A percentile compares a stretch with the other conserved stretches of the same genome.
Conservation (phyloP, 2,797 vertebrate genomes). For the Chrysolophus pictus region DNA sequence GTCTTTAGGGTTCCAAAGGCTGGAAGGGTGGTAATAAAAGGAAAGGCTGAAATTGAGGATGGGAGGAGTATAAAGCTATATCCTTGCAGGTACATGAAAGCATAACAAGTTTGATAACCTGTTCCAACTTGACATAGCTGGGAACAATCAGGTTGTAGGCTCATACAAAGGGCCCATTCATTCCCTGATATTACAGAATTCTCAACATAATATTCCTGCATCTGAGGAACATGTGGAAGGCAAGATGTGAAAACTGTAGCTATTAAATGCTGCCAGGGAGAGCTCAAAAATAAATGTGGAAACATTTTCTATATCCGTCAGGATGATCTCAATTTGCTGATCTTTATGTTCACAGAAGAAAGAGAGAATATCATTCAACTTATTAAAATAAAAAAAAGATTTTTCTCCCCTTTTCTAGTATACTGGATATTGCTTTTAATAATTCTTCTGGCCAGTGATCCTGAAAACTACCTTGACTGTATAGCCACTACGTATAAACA, state of each 20-base stretch:
- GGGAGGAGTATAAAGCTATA: background rate
- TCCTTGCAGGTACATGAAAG: background rate
- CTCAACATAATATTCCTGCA: background rate
- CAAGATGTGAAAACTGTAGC: background rate
- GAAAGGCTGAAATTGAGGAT: background rate
- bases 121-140: background rate
- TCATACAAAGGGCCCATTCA: background rate
- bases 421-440: background rate
- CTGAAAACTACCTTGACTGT: background rate
- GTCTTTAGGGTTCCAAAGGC: background rate
- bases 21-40: background rate
- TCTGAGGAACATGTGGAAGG: background rate
- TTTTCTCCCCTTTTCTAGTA: background rate
- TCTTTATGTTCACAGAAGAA: background rate
- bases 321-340: background rate
- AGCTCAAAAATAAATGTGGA: background rate
- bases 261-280: background rate
- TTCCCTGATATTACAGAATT: background rate
- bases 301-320: background rate
- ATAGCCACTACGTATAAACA: background rate
- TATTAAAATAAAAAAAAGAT: background rate
- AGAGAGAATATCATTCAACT: background rate
- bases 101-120: background rate
- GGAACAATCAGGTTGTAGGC: background rate
- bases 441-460: background rate